phyloP scores from a whole-genome alignment of 1,140 invertebrate genomes.

The Drosophila nigromelanica region DNA sequence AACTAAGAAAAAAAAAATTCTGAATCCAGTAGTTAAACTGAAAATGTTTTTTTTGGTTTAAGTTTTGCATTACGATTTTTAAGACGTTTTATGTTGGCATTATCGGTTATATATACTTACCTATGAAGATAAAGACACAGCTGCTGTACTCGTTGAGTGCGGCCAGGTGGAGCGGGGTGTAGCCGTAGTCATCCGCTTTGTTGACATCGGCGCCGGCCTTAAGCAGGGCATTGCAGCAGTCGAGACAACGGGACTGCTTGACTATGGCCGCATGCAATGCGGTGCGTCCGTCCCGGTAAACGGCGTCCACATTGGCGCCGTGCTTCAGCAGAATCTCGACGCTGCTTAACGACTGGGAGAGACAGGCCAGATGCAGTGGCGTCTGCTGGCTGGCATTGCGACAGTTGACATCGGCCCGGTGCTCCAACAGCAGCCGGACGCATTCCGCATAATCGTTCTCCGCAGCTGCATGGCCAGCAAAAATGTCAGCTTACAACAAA shows the following conservation, averaged over 20 bases:
- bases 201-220: slow-evolving; percentile 91
- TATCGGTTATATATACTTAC: slow-evolving; percentile 62
- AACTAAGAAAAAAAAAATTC: no score
- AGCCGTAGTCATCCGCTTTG: slow-evolving; percentile 90
- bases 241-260: slow-evolving; percentile 89
- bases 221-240: slow-evolving; percentile 88
- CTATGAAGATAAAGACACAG: slow-evolving; percentile 90
- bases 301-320: slow-evolving; percentile 87
- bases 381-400: slow-evolving; percentile 90
- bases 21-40: no score
- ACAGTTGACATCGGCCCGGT: slow-evolving; percentile 88
- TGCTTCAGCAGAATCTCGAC: slow-evolving; percentile 88
- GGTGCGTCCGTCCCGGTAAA: slow-evolving; percentile 89
- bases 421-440: slow-evolving; percentile 88
- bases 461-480: slow-evolving; percentile 84
- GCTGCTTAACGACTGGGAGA: slow-evolving; percentile 90
- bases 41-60: no score
- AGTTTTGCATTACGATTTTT: no score
- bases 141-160: slow-evolving; percentile 92
- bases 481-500: neutral
- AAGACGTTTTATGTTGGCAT: no score
- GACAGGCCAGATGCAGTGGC: slow-evolving; percentile 90
- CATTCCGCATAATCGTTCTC: slow-evolving; percentile 91
- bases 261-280: slow-evolving; percentile 92
- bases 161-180: slow-evolving; percentile 92